Evolutionary conservation across 2,797 vertebrate genomes (phyloP).

Genomic region (Masticophis lateralis): DNA sequence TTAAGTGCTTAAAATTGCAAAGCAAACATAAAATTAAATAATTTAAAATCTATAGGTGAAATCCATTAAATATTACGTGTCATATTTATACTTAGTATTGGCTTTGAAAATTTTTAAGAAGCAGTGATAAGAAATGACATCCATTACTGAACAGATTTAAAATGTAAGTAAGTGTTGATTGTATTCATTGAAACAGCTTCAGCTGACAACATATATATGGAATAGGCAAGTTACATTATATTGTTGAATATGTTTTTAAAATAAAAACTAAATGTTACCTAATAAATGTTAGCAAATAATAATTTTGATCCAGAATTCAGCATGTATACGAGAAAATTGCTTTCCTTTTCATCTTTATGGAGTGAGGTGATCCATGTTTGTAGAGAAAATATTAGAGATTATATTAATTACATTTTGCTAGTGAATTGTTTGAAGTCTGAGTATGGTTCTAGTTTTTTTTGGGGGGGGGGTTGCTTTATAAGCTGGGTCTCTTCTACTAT

Average conservation of each 20-base stretch:
- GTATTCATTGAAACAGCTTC: neutral
- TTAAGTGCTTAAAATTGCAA: neutral
- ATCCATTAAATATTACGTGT: neutral
- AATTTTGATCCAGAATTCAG: neutral
- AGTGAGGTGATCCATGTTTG: neutral
- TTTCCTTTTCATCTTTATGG: neutral
- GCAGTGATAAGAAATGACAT: neutral
- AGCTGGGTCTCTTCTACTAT: neutral
- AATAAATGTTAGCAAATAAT: neutral
- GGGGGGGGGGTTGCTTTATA: neutral
- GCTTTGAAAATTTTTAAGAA: neutral
- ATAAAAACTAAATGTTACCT: neutral
- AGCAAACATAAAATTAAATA: neutral
- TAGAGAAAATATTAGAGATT: neutral
- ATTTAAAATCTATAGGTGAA: neutral
- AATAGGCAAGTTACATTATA: neutral
- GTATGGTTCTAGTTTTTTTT: neutral
- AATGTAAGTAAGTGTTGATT: neutral
- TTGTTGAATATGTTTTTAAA: neutral
- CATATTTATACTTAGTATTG: neutral
- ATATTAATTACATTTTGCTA: neutral
- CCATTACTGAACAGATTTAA: neutral
- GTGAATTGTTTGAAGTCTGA: neutral
- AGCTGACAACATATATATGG: neutral
- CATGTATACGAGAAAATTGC: neutral